These are phyloP conservation scores for Meloidogyne chitwoodi DNA, from an alignment of 1,140 invertebrate species.

Conservation along the genomic window DNA sequence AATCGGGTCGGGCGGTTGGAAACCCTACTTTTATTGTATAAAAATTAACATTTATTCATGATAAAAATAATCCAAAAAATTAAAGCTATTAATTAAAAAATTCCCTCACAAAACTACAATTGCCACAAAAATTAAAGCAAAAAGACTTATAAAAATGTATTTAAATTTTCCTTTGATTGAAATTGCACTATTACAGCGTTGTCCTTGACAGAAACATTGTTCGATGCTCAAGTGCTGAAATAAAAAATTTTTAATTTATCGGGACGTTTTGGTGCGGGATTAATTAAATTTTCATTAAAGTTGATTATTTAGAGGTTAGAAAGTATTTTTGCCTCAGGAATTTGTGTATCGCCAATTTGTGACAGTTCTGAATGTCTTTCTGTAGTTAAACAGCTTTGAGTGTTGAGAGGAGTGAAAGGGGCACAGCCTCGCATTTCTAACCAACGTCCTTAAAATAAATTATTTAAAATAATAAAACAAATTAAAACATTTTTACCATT, in stretches of 20 bases:
- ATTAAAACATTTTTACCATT: conserved; percentile 7
- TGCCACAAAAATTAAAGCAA: not conserved
- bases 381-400: not conserved
- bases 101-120: no score
- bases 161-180: not conserved
- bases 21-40: no score
- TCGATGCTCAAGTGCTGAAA: conserved; percentile 8
- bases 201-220: conserved; percentile 9
- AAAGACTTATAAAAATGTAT: not conserved
- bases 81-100: not conserved
- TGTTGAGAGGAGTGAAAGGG: conserved; percentile 16
- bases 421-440: conserved; percentile 13
- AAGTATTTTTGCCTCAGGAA: not conserved
- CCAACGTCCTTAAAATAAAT: conserved; percentile 4
- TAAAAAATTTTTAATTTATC: not conserved
- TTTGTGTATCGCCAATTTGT: not conserved
- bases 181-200: conserved; percentile 8
- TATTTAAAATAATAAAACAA: not conserved
- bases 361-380: not conserved
- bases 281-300: no score
- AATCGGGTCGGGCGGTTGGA: no score
- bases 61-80: not conserved
- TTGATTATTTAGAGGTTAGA: not conserved
- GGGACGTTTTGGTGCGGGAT: not conserved
- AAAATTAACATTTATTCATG: no score